These are phyloP conservation scores for Cryptocephalus moraei DNA, from an alignment of 2,888 invertebrate genomes.

Conservation along the genomic window DNA sequence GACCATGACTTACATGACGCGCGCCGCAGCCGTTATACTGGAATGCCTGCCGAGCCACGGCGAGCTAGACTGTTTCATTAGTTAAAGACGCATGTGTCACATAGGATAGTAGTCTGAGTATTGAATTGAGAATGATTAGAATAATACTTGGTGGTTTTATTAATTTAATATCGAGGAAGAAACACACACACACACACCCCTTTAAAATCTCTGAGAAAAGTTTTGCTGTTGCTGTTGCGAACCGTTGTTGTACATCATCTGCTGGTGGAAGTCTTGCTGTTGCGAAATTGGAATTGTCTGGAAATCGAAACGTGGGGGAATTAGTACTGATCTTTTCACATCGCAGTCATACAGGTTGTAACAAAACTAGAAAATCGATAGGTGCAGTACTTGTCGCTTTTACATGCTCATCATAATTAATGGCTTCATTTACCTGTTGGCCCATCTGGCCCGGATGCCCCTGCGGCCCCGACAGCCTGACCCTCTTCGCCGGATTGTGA, in stretches of 20 bases:
- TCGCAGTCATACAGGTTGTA: too few species aligned
- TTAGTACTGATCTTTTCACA: too few species aligned
- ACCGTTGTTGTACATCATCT: conserved; percentile 60
- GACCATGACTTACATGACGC: conserved; percentile 92
- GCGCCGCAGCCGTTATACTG: conserved; percentile 66
- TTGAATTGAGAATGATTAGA: too few species aligned
- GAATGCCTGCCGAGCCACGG: conserved; percentile 66
- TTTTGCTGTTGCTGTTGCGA: conserved; percentile 55
- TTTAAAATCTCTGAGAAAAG: conserved; percentile 58
- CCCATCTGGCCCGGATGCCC: conserved; percentile 35
- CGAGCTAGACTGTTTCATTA: conserved; percentile 73
- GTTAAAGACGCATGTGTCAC: conserved; percentile 33
- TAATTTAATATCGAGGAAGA: too few species aligned
- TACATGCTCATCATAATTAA: too few species aligned
- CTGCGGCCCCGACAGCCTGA: conserved; percentile 51
- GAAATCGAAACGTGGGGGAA: conserved; percentile 3
- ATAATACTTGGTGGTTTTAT: too few species aligned
- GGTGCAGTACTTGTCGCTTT: too few species aligned
- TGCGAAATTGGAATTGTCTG: conserved; percentile 21
- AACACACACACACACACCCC: too few species aligned
- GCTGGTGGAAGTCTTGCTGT: conserved; percentile 45
- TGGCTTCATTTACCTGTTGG: conserved; percentile 23
- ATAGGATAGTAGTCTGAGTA: too few species aligned
- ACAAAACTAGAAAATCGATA: too few species aligned
- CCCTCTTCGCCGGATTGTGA: conserved; percentile 52